phyloP scores from a whole-genome alignment of 2,888 invertebrate genomes.

The Eupithecia inturbata region DNA sequence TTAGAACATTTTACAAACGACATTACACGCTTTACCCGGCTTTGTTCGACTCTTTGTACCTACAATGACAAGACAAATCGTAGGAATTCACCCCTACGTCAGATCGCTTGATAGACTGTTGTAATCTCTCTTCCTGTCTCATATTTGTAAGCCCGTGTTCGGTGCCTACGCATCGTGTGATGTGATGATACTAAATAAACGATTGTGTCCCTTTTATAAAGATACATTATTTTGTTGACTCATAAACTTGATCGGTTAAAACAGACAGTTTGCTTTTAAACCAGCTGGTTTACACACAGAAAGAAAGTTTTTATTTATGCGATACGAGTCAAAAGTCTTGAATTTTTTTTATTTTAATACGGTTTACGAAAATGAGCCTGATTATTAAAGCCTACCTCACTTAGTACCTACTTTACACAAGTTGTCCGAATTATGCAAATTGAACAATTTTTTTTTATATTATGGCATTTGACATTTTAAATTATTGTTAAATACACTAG shows the following conservation, averaged over 20 bases:
- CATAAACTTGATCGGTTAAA: conserved; percentile 40
- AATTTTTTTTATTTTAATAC: too few species aligned
- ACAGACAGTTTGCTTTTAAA: conserved; percentile 33
- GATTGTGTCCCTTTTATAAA: conserved; percentile 40
- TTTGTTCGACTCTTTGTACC: conserved; percentile 60
- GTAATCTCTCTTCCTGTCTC: conserved; percentile 75
- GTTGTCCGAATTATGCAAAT: conserved; percentile 60
- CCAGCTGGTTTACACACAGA: conserved; percentile 6
- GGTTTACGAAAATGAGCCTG: neutral
- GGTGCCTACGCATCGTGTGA: conserved; percentile 45
- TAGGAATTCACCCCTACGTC: conserved; percentile 65
- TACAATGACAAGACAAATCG: conserved; percentile 71
- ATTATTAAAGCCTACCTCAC: neutral
- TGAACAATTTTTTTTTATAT: too few species aligned
- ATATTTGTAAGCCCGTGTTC: conserved; percentile 54
- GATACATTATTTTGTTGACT: conserved; percentile 47
- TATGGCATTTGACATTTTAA: too few species aligned
- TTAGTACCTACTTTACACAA: neutral
- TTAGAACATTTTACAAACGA: conserved; percentile 74
- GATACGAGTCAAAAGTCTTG: neutral
- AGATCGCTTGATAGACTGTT: conserved; percentile 67
- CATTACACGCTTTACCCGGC: conserved; percentile 66
- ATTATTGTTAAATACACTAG: too few species aligned
- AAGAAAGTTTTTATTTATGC: conserved; percentile 14
- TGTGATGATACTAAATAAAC: conserved; percentile 42